A percentile compares a stretch with the other conserved stretches of the same genome.
Evolutionary conservation across 2,888 invertebrate genomes (phyloP).

Genomic region (Perizoma flavofasciatum): DNA sequence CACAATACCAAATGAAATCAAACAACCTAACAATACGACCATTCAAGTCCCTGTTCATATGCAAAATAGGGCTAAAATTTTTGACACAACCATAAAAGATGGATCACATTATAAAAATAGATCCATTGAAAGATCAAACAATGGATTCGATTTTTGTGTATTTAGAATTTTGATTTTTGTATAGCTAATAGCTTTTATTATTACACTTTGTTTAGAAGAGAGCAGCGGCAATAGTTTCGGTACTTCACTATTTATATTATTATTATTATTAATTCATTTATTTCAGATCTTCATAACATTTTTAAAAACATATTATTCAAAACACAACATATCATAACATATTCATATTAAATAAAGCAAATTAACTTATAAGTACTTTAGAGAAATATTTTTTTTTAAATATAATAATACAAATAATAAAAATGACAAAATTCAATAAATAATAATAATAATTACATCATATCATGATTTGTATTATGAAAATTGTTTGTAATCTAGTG

Average conservation of each 20-base stretch:
- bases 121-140: conserved; percentile 39
- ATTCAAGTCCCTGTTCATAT: conserved; percentile 70
- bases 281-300: no score
- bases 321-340: no score
- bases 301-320: no score
- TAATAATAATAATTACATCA: no score
- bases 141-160: conserved; percentile 35
- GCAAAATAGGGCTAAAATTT: conserved; percentile 68
- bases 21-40: conserved; percentile 49
- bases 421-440: no score
- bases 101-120: conserved; percentile 65
- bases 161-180: conserved; percentile 40
- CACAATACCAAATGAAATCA: conserved; percentile 29
- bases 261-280: no score
- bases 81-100: conserved; percentile 78
- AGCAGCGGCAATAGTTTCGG: conserved; percentile 8
- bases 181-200: conserved; percentile 31
- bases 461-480: no score
- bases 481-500: not conserved
- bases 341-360: no score
- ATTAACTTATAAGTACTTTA: no score
- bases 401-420: no score
- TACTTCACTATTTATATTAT: not conserved
- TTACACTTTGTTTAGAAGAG: conserved; percentile 13
- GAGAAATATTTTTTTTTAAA: no score